These are phyloP conservation scores for Drosophila seclusa DNA, from an alignment of 2,888 invertebrate species.

Conservation along the genomic window DNA sequence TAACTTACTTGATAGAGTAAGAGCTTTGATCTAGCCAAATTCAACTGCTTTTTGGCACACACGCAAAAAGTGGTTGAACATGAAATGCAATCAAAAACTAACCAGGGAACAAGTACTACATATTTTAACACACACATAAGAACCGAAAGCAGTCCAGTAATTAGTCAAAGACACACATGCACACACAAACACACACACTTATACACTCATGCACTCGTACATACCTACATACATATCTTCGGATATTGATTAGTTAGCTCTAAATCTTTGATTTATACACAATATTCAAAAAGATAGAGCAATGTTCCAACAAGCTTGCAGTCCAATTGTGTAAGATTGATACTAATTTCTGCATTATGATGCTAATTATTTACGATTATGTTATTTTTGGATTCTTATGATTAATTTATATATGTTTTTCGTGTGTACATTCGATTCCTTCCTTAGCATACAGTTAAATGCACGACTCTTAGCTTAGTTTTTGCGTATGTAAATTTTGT, in stretches of 20 bases:
- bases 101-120: constrained; percentile 68
- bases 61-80: constrained; percentile 47
- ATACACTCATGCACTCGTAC: constrained; percentile 45
- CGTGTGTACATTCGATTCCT: constrained; percentile 61
- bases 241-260: constrained; percentile 66
- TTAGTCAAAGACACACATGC: constrained; percentile 20
- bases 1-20: constrained; percentile 40
- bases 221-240: constrained; percentile 66
- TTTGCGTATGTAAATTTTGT: constrained; percentile 74
- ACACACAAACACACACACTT: constrained; percentile 43
- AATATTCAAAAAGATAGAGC: constrained; percentile 31
- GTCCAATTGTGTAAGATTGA: constrained; percentile 48
- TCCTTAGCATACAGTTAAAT: constrained; percentile 55
- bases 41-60: constrained; percentile 39
- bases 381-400: constrained; percentile 35
- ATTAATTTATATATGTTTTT: constrained; percentile 41
- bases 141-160: constrained; percentile 47
- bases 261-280: constrained; percentile 55
- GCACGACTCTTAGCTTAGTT: constrained; percentile 58
- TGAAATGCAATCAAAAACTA: constrained; percentile 36
- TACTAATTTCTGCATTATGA: constrained; percentile 24
- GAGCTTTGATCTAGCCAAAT: constrained; percentile 53
- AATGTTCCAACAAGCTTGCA: constrained; percentile 51
- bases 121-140: constrained; percentile 33
- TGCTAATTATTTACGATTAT: constrained; percentile 36